Conservation (phyloP, 1,140 invertebrate species). For the Anagrus nilaparvatae region DNA sequence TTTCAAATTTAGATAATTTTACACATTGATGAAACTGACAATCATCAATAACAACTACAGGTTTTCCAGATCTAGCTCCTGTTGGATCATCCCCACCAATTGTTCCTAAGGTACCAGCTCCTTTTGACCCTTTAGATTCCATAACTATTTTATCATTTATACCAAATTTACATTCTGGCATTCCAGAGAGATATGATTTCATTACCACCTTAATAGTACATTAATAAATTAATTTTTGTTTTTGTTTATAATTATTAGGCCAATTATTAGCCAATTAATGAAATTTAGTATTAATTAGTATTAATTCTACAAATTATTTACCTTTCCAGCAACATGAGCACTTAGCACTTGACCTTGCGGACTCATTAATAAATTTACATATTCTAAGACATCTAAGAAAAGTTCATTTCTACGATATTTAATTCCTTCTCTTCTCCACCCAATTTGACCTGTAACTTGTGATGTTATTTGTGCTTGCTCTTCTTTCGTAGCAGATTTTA, state of each 20-base stretch:
- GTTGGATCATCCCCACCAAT: conserved; percentile 68
- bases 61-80: conserved; percentile 77
- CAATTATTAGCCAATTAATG: background rate
- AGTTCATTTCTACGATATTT: conserved; percentile 98
- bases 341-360: conserved; percentile 99
- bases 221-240: background rate
- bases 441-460: conserved; percentile 98
- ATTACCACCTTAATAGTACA: conserved; percentile 72
- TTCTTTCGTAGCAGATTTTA: conserved; percentile 97
- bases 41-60: conserved; percentile 98
- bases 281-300: conserved; percentile 4
- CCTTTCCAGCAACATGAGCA: conserved; percentile 96
- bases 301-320: too few relatives aligned
- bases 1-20: conserved; percentile 99
- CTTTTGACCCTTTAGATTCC: conserved; percentile 87
- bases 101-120: conserved; percentile 47
- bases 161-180: conserved; percentile 99
- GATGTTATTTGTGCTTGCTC: conserved; percentile 99
- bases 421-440: conserved; percentile 98
- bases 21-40: conserved; percentile 99
- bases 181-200: conserved; percentile 99
- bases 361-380: conserved; percentile 98
- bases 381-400: conserved; percentile 98
- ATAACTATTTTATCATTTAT: conserved; percentile 99
- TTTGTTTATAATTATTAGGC: background rate